Evolutionary conservation across 2,113 vertebrate species (phyloP), one percentile per base, ranked within the genome.

Genomic region (Dryoscopus gambensis): DNA sequence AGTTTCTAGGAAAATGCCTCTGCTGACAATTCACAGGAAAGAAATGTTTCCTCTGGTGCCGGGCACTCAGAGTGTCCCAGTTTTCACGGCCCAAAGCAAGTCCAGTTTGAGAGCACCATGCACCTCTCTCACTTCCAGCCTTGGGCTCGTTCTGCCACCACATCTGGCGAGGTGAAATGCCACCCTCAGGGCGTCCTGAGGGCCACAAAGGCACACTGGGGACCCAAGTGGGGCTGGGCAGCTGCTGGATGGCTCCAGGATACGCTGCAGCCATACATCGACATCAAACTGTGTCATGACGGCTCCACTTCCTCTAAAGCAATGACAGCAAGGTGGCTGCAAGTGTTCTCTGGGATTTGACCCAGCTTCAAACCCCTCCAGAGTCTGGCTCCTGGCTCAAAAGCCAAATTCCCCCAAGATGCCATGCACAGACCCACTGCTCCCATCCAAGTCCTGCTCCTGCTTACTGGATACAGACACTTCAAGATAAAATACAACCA

Each of bases 231-330:
- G 31, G 49, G 37, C 42, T 75, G 42, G 14, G 21, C 28, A 33
- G 50, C 39, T 73, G 31, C 56, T 76, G 59, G 49, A 27, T 11
- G 21, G 5, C 5, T 30, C 6, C 4, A 49, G 47, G 40, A 13
- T 6, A 5, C 0, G 0, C n/a, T 35, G 63, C 28, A 90, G 47
- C 19, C 22, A 1, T 2, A 24, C n/a, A 28, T 44, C 0, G 8
- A 5, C 49, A 56, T 15, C 53, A 59, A 60, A 53, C 14, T 1
- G 0, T n/a, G 49, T 4, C 44, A 4, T 1, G 15, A 20, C 9
- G 40, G 27, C 40, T 76, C 5, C 4, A 0, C 21, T 63, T 56
- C 47, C 35, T 25, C n/a, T 7, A 56, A 56, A 47, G 25, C 44
- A 40, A 6, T 3, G 52, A 24, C 57, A 86, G 33, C 12, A 59